These are phyloP conservation scores for Hirtodrosophila duncani DNA, from an alignment of 2,888 invertebrate species.

Conservation along the genomic window DNA sequence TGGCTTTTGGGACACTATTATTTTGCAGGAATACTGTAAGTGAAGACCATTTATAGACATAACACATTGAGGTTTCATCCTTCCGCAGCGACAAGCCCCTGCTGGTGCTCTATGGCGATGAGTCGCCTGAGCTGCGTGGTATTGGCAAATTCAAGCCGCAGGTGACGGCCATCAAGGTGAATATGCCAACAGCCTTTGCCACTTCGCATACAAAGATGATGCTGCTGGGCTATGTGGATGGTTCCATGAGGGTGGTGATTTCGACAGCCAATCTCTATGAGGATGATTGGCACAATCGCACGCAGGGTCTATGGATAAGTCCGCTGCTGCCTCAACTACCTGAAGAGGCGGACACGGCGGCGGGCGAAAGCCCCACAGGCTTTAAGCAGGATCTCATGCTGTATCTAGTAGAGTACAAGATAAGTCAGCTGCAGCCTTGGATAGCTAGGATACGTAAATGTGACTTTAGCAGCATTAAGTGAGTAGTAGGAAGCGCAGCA, in stretches of 20 bases:
- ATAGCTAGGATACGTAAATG: slow-evolving; percentile 85
- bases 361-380: slow-evolving; percentile 89
- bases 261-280: slow-evolving; percentile 95
- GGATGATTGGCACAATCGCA: slow-evolving; percentile 95
- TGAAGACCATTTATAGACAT: not conserved
- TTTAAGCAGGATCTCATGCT: slow-evolving; percentile 88
- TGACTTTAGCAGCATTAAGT: slow-evolving; percentile 92
- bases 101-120: slow-evolving; percentile 88
- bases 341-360: slow-evolving; percentile 78
- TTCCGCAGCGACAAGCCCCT: slow-evolving; percentile 82
- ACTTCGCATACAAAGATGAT: slow-evolving; percentile 96
- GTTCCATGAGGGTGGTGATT: slow-evolving; percentile 89
- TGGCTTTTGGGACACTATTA: slow-evolving; percentile 93
- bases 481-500: too few species aligned
- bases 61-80: not conserved
- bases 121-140: slow-evolving; percentile 81
- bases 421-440: slow-evolving; percentile 85
- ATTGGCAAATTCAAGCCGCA: slow-evolving; percentile 82
- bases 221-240: slow-evolving; percentile 89
- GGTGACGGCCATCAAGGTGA: slow-evolving; percentile 83
- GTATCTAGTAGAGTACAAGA: slow-evolving; percentile 87
- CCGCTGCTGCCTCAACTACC: slow-evolving; percentile 85
- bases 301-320: slow-evolving; percentile 97
- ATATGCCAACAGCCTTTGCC: slow-evolving; percentile 88
- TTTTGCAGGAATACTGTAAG: slow-evolving; percentile 85